Base-by-base conservation (phyloP, 2,888 invertebrate species). In the Ferdinandea cuprea region DNA sequence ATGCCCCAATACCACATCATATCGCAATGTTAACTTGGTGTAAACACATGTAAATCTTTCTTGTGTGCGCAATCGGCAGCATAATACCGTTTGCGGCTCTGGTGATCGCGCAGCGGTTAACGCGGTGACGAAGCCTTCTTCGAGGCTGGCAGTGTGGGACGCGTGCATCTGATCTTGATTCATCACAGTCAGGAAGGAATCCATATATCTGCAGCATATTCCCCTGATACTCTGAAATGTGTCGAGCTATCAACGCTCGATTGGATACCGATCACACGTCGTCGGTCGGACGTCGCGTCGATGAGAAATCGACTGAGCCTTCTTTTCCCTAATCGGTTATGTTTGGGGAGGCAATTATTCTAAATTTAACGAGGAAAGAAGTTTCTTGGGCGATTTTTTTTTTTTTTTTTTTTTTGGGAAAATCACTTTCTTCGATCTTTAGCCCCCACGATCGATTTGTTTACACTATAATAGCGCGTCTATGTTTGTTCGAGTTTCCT, bases 11-110 rank as follows among this genome's bases (percentile, higher is more conserved):
- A 66, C 83, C 83, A 78, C 77, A 68, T 68, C 78, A 78, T 83
- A 83, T 83, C 66, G 83, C 77, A 77, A 83, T 72, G 77, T 56
- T 83, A 76, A 74, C 69, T 73, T 68, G 74, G 59, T 85, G 85
- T 86, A 86, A 86, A 86, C 86, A 86, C 74, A 83, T 85, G 86
- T 85, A 86, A 86, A 81, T 81, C 77, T 76, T n/a, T n/a, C n/a
- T n/a, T n/a, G n/a, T 73, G 72, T 66, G 56, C 37, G 17, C 17
- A 72, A 83, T 71, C 81, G 65, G 71, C 59, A 69, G 74, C 58
- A 80, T 54, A 46, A 7, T 25, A 56, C 32, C 52, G 58, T 58
- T 72, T 52, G 63, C 72, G 71, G 72, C 61, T 69, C 74, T 69
- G 74, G 69, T 77, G 81, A 72, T 77, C 71, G 59, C 35, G 54